phyloP scores from a whole-genome alignment of 2,113 vertebrate species.

The Procavia capensis region DNA sequence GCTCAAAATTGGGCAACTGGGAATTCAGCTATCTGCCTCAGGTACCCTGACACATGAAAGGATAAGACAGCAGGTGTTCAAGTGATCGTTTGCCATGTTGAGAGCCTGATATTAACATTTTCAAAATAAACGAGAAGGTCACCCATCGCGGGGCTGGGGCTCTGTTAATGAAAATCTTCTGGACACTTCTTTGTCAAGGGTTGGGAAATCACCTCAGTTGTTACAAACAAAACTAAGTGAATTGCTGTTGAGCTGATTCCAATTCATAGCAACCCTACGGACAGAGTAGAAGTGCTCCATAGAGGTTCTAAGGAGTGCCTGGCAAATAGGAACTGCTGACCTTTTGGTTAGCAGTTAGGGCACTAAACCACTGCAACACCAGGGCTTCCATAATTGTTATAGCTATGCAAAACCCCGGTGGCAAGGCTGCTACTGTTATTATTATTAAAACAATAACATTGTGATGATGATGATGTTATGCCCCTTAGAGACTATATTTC shows the following conservation, averaged over 20 bases:
- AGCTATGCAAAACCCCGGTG: too few relatives aligned
- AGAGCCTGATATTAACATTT: neutral
- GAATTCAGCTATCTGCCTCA: slow-evolving; percentile 59
- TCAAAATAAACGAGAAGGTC: neutral
- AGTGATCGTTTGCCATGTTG: neutral
- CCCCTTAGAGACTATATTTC: neutral
- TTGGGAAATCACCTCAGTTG: neutral
- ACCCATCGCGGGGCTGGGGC: neutral
- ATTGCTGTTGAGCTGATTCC: too few relatives aligned
- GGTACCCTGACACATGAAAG: slow-evolving; percentile 41
- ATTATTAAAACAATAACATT: neutral
- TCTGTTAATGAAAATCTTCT: neutral
- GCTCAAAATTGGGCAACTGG: slow-evolving; percentile 40
- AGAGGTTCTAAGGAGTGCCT: too few relatives aligned
- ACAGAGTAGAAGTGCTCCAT: too few relatives aligned
- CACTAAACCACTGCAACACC: too few relatives aligned
- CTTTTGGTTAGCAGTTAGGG: too few relatives aligned
- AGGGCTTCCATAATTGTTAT: too few relatives aligned
- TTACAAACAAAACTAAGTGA: too few relatives aligned
- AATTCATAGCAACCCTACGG: too few relatives aligned
- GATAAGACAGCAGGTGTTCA: slow-evolving; percentile 34
- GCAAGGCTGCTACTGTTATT: neutral
- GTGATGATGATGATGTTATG: neutral
- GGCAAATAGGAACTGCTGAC: too few relatives aligned
- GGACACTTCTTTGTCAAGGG: neutral